Percentiles rank a stretch among this genome's conserved stretches.
These are phyloP conservation scores for Pseudorectes ferrugineus DNA, from an alignment of 2,113 vertebrate genomes.

Conservation along the genomic window DNA sequence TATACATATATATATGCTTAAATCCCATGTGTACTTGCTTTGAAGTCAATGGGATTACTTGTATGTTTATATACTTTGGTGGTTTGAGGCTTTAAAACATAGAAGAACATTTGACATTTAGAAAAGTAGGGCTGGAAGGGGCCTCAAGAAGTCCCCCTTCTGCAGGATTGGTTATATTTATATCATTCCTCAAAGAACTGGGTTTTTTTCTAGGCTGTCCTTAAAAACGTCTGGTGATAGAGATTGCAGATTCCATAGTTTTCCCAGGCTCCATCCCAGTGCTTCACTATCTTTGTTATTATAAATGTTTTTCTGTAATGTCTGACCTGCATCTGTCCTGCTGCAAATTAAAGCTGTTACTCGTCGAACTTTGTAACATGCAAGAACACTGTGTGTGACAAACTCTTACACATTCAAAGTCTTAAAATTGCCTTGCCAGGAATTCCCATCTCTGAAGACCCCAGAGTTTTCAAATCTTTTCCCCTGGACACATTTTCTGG, in stretches of 20 bases:
- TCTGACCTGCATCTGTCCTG: not conserved
- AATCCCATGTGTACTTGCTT: not conserved
- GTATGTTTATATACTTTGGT: not conserved
- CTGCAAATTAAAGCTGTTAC: not conserved
- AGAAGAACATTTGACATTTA: not conserved
- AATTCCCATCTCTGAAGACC: not conserved
- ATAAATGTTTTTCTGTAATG: not conserved
- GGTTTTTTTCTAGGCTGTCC: not conserved
- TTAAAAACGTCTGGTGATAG: not conserved
- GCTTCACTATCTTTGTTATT: not conserved
- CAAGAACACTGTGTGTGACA: not conserved
- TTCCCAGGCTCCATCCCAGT: not conserved
- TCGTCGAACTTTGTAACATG: not conserved
- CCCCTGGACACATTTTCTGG: not conserved
- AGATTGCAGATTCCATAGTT: not conserved
- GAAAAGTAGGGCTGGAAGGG: not conserved
- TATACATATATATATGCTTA: not conserved
- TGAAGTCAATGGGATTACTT: conserved; percentile 37
- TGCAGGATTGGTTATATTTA: not conserved
- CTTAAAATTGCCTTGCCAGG: not conserved
- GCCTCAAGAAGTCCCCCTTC: not conserved
- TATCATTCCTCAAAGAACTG: not conserved
- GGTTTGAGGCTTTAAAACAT: not conserved
- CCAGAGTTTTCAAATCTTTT: not conserved
- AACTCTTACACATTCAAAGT: not conserved